Base-by-base conservation (phyloP, 2,113 vertebrate species). In the Pelecanus crispus region DNA sequence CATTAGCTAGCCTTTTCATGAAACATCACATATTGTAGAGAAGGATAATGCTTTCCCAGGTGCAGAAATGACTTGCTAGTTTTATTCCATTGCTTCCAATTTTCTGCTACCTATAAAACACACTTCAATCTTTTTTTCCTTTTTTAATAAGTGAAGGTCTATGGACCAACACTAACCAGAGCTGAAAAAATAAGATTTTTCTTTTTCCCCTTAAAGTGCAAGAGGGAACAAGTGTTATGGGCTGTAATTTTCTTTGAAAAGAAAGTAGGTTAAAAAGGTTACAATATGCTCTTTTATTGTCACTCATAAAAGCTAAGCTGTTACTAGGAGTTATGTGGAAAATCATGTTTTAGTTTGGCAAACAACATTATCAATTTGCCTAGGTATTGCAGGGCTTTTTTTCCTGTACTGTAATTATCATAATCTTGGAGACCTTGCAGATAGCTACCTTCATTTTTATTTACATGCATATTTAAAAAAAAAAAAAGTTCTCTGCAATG, bases 241-340 rank as follows among this genome's bases (percentile, higher is more conserved):
- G 29, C 40, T 93, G 58, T 84, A 94, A 81, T 94, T 90, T 93
- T 84, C 65, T 71, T 75, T 78, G 65, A 75, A 67, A 86, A 92
- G 34, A 32, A 87, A 78, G 61, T 84, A 86, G 86, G 56, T 90
- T 94, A 72, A 94, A 88, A 95, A 91, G 62, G 77, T 89, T 95
- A 65, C 65, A 50, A 36, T 81, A 62, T 86, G 45, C 15, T 88
- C 26, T 87, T 71, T 71, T 92, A 87, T 68, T 91, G 66, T 72
- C 71, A 82, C 34, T 75, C 47, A 6, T 81, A 83, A 91, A 95
- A 75, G 79, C 58, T 72, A 50, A 96, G 61, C 47, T 75, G 20
- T 90, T 89, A 58, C 70, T 77, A 36, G 38, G 79, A 61, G 24
- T 91, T 82, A 40, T 10, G 21, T 70, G 83, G 50, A 87, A 96